Evolutionary conservation across 1,140 invertebrate genomes (phyloP), one percentile per base, ranked within the genome.

Genomic region (Chironomus tepperi): DNA sequence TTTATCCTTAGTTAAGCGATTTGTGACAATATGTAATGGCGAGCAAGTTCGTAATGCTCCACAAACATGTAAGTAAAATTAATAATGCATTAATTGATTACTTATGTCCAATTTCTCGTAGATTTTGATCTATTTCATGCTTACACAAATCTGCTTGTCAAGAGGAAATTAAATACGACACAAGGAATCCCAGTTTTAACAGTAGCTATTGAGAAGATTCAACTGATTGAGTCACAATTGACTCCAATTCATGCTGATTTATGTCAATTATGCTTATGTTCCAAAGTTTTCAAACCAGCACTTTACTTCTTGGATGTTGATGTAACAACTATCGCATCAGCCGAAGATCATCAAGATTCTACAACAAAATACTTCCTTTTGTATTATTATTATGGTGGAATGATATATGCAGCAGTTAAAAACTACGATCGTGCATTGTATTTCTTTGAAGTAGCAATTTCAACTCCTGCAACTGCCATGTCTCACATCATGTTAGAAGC

Each of bases 381-480:
- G 0, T 98, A 97, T 82, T 98, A 95, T 81, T 98, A 98, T 83
- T 98, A 98, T 84, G 96, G 96, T 73, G 97, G 96, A 73, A 96
- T 98, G 93, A 96, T 98, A 77, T 98, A 97, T 79, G 89, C 94
- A 74, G 93, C 93, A 18, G 82, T 98, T 73, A 97, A 97, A 81
- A 94, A 97, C 79, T 97, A 93, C 81, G 92, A 96, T 74, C 87
- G 94, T 80, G 94, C 96, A 21, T 84, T 98, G 57, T 98, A 96
- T 82, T 97, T 96, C 81, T 97, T 95, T 84, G 96, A 98, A 89
- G 93, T 97, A 70, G 94, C 91, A 76, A 89, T 98, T 72, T 96
- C 94, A 10, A 96, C 95, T 18, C 95, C 96, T 1, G 93, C 94
- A 74, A 89, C 93, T 83, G 94, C 94, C 42, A 92, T 98, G 19